Conservation (phyloP, 1,140 invertebrate genomes). For the Druon quercuslanigerum region DNA sequence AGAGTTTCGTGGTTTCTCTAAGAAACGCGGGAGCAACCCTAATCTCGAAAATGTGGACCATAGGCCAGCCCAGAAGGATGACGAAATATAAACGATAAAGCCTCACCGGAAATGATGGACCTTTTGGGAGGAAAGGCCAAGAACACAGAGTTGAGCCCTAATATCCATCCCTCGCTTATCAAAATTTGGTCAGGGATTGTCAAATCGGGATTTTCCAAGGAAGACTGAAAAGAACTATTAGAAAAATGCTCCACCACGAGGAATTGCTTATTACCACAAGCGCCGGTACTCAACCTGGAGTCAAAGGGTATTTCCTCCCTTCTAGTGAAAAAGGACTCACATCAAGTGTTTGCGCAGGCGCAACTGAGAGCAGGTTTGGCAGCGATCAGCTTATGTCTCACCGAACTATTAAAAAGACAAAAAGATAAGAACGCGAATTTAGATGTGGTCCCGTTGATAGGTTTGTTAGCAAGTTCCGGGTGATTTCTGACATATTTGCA, state of each 20-base stretch:
- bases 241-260: not conserved
- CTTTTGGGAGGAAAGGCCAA: not conserved
- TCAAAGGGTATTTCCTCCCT: not conserved
- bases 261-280: not conserved
- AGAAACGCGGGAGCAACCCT: too few relatives aligned
- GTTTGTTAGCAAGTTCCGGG: slow-evolving; percentile 37
- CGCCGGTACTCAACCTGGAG: not conserved
- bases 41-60: too few relatives aligned
- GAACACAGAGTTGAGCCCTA: not conserved
- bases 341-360: not conserved
- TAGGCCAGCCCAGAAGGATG: not conserved
- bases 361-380: not conserved
- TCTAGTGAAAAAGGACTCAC: not conserved
- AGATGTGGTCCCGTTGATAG: slow-evolving; percentile 33
- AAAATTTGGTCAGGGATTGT: not conserved
- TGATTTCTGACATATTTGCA: slow-evolving; percentile 38
- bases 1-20: too few relatives aligned
- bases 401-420: not conserved
- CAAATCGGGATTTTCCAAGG: not conserved
- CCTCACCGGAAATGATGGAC: not conserved
- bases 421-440: slow-evolving; percentile 24
- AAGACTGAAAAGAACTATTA: not conserved
- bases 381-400: not conserved
- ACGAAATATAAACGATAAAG: not conserved
- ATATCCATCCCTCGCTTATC: not conserved